Conservation (phyloP, 2,888 invertebrate species). For the Petrolisthes manimaculis region DNA sequence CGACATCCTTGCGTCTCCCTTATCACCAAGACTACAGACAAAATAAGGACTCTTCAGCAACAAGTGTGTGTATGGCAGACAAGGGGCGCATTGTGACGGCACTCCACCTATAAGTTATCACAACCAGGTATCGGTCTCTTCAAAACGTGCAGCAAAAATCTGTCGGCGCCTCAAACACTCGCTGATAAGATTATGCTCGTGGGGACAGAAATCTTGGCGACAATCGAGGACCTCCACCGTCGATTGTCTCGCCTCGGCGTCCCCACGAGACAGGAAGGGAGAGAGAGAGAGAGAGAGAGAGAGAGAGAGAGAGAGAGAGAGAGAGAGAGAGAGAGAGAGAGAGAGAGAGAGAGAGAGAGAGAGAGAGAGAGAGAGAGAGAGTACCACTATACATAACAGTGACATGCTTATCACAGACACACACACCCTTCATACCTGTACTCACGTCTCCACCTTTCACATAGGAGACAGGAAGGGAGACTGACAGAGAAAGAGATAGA, state of each 20-base stretch:
- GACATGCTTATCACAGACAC: neutral
- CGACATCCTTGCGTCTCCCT: neutral
- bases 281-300: too few relatives aligned
- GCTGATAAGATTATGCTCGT: neutral
- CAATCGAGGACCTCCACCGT: neutral
- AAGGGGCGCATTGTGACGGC: neutral
- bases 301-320: too few relatives aligned
- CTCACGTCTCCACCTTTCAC: too few relatives aligned
- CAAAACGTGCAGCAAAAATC: slow-evolving; percentile 18
- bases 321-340: too few relatives aligned
- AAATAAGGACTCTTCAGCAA: neutral
- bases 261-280: neutral
- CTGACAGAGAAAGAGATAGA: too few relatives aligned
- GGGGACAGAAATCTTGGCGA: slow-evolving; percentile 16
- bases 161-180: neutral
- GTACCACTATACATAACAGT: neutral
- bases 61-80: neutral
- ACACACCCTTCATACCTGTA: neutral
- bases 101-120: neutral
- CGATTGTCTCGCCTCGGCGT: neutral
- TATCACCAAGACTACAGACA: neutral
- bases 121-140: neutral
- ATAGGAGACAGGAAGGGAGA: too few relatives aligned
- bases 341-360: too few relatives aligned
- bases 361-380: neutral